A percentile compares a stretch with the other conserved stretches of the same genome.
These are phyloP conservation scores for Odontothrips loti DNA, from an alignment of 2,888 invertebrate species.

Conservation along the genomic window DNA sequence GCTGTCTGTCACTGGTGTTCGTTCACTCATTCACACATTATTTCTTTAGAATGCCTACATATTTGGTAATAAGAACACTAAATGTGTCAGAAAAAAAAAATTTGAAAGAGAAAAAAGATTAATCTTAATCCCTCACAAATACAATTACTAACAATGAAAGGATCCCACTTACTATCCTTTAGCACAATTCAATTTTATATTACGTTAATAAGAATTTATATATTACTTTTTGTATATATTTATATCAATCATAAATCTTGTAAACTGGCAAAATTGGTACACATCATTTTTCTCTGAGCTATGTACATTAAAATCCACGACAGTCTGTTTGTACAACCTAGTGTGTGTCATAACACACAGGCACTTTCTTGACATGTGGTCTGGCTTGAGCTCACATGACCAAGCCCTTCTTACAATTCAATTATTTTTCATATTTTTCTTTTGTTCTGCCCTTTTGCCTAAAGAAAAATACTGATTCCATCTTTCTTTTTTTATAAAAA, in stretches of 20 bases:
- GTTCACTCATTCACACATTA: conserved; percentile 23
- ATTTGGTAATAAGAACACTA: conserved; percentile 23
- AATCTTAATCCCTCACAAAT: neutral
- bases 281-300: conserved; percentile 9
- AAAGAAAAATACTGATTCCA: conserved; percentile 23
- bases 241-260: conserved; percentile 5
- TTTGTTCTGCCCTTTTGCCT: neutral
- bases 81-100: conserved; percentile 5
- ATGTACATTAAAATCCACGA: conserved; percentile 4
- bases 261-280: conserved; percentile 23
- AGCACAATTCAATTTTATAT: neutral
- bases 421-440: neutral
- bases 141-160: neutral
- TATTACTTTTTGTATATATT: conserved; percentile 24
- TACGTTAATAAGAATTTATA: conserved; percentile 25
- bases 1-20: conserved; percentile 24
- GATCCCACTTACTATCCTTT: neutral
- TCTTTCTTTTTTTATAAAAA: conserved; percentile 1
- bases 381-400: neutral
- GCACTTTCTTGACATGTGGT: conserved; percentile 2
- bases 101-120: conserved; percentile 4
- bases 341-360: conserved; percentile 9
- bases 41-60: conserved; percentile 25
- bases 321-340: conserved; percentile 23
- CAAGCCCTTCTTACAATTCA: neutral